Conservation (phyloP, 1,140 invertebrate species). For the Macrocentrus cingulum region DNA sequence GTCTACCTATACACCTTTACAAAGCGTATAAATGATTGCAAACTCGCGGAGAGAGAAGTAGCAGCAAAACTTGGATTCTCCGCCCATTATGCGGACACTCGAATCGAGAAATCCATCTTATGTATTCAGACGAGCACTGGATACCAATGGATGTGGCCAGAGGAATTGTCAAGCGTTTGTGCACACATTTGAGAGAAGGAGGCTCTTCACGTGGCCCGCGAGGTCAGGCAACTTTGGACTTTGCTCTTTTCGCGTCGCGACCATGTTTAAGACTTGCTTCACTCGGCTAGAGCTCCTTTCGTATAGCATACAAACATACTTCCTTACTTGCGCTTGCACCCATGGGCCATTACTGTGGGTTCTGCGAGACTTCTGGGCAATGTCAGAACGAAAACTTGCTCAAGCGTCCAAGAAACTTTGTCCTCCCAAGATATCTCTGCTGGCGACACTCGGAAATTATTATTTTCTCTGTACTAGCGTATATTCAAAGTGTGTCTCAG, state of each 20-base stretch:
- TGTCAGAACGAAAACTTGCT: constrained; percentile 22
- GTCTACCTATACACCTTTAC: constrained; percentile 3
- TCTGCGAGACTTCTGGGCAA: neutral
- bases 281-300: too few species aligned
- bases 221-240: constrained; percentile 23
- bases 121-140: constrained; percentile 14
- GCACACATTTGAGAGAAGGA: neutral
- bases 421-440: constrained; percentile 40
- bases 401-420: constrained; percentile 53
- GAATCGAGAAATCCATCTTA: constrained; percentile 14
- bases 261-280: too few species aligned
- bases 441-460: constrained; percentile 53
- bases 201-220: constrained; percentile 3
- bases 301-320: neutral
- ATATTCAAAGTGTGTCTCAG: constrained; percentile 17
- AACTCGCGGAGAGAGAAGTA: constrained; percentile 25
- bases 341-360: constrained; percentile 11
- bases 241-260: constrained; percentile 18
- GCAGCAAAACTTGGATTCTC: constrained; percentile 35
- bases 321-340: neutral
- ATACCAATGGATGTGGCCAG: neutral
- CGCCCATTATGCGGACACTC: constrained; percentile 35
- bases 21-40: constrained; percentile 25
- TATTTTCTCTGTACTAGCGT: constrained; percentile 37
- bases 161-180: constrained; percentile 12